Evolutionary conservation across 2,113 vertebrate species (phyloP).

Genomic region (Scalopus aquaticus): DNA sequence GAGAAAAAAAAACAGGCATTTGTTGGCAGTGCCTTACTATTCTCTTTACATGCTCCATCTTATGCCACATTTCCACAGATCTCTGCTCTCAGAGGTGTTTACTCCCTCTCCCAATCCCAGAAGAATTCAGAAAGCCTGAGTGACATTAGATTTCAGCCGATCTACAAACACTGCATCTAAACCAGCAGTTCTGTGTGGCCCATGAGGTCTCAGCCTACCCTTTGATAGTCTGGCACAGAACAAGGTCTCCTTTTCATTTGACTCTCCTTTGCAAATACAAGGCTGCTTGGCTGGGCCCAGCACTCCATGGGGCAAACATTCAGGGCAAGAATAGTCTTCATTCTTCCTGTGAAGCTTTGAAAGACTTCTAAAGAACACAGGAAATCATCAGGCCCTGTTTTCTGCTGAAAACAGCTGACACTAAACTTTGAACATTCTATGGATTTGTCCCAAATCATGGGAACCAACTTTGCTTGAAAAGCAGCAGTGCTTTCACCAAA

Average conservation of each 20-base stretch:
- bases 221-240: background rate
- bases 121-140: background rate
- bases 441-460: background rate
- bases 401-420: background rate
- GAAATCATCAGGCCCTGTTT: background rate
- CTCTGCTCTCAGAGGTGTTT: background rate
- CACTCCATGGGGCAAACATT: background rate
- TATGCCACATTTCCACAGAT: background rate
- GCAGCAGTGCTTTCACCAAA: background rate
- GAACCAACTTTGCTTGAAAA: background rate
- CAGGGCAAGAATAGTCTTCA: constrained; percentile 52
- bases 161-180: background rate
- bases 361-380: constrained; percentile 40
- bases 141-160: background rate
- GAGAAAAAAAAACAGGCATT: background rate
- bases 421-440: background rate
- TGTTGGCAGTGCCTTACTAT: background rate
- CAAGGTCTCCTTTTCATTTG: constrained; percentile 48
- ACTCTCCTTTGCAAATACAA: constrained; percentile 4
- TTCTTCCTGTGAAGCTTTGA: constrained; percentile 35
- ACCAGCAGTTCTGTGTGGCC: background rate
- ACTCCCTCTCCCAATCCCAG: background rate
- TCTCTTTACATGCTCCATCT: background rate
- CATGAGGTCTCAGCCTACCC: background rate
- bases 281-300: background rate